Conservation (phyloP, 2,888 invertebrate species). For the Siphlonurus alternatus region DNA sequence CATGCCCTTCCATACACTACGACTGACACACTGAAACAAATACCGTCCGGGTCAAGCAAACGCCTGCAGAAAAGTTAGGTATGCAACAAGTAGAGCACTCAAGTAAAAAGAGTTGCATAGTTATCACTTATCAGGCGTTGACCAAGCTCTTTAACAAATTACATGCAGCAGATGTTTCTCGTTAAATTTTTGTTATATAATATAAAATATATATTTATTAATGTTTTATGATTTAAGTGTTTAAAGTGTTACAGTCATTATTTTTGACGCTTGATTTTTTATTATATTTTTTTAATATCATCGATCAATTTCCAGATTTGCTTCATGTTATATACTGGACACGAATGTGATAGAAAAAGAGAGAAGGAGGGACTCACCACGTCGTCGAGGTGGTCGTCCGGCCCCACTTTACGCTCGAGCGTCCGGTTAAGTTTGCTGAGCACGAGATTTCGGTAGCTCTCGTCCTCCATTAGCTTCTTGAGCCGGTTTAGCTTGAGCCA, state of each 20-base stretch:
- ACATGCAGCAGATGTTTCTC: too few relatives aligned
- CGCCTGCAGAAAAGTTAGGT: neutral
- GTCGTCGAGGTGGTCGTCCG: conserved; percentile 94
- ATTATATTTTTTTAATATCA: too few relatives aligned
- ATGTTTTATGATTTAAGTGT: neutral
- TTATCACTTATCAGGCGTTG: too few relatives aligned
- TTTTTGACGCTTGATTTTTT: too few relatives aligned
- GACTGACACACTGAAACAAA: conserved; percentile 57
- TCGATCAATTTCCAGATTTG: too few relatives aligned
- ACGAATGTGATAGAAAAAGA: conserved; percentile 12
- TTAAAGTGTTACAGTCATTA: too few relatives aligned
- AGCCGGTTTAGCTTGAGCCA: conserved; percentile 88
- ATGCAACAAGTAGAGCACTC: neutral
- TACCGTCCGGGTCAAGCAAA: conserved; percentile 5
- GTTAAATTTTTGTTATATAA: too few relatives aligned
- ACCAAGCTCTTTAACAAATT: too few relatives aligned
- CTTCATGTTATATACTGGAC: too few relatives aligned
- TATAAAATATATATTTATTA: neutral
- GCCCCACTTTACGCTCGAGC: conserved; percentile 78
- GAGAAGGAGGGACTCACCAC: conserved; percentile 53
- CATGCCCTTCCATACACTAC: conserved; percentile 93
- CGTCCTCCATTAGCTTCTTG: conserved; percentile 96
- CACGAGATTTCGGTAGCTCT: conserved; percentile 91
- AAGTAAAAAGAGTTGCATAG: neutral
- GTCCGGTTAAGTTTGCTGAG: conserved; percentile 89